Base-by-base conservation (phyloP, 2,113 vertebrate species). In the Pangasianodon gigas region DNA sequence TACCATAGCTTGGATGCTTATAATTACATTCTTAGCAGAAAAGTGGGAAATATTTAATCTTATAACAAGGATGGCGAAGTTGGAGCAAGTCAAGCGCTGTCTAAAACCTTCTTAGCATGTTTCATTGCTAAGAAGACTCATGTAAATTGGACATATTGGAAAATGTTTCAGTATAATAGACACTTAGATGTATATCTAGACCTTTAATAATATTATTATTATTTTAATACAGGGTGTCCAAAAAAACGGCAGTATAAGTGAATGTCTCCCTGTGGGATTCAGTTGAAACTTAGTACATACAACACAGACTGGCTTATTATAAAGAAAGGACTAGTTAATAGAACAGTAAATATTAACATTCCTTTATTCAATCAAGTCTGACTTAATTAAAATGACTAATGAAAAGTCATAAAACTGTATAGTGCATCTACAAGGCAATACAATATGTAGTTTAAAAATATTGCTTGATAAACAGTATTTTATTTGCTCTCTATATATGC, bases 381-480 rank as follows among this genome's bases (percentile, higher is more conserved):
- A 51, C 90, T 88, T 88, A 90, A 86, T 91, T 83, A 91, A 91
- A 93, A 92, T 9, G 82, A 90, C 95, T 94, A 94, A 95, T 96
- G 95, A 95, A 94, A 95, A 89, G 58, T 96, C 94, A 95, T 75
- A 93, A 91, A 90, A 46, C 84, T 29, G 81, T 41, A 65, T 46
- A 18, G 24, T 18, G 26, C 26, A 67, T 67, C 19, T 84, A 44
- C 81, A 62, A 60, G 3, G 7, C 37, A 84, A 37, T 86, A 52
- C 84, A 69, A 69, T 32, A 52, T 86, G 29, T 91, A 85, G 88
- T 92, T 92, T 93, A 90, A 91, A 52, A 92, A 89, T 92, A 93
- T 85, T 89, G 88, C 90, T 94, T 91, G 86, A 95, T 94, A 95
- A 93, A 94, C 93, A 94, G 89, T 74, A 41, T 24, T 95, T 94